A percentile compares a stretch with the other conserved stretches of the same genome.
phyloP scores from a whole-genome alignment of 2,113 vertebrate species.

The Cercopithecus mona region DNA sequence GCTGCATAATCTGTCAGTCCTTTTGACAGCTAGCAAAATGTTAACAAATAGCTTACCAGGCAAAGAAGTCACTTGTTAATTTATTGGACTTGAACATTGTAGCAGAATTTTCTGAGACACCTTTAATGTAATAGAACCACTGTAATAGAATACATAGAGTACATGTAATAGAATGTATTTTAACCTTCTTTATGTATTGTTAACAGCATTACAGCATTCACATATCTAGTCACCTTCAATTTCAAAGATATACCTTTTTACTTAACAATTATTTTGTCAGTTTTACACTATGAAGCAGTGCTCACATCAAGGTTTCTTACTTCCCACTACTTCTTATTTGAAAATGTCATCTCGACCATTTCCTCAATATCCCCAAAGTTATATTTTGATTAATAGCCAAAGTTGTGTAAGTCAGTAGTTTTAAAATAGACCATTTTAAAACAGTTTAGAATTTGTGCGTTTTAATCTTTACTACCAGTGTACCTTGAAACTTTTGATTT shows the following conservation, averaged over 20 bases:
- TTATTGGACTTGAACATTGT: constrained; percentile 33
- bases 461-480: constrained; percentile 17
- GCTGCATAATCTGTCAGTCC: constrained; percentile 32
- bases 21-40: constrained; percentile 39
- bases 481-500: constrained; percentile 40
- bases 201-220: not conserved
- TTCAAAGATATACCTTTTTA: constrained; percentile 18
- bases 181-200: not conserved
- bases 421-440: constrained; percentile 4
- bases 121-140: not conserved
- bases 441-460: not conserved
- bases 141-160: not conserved
- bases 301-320: constrained; percentile 23
- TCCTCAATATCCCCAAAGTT: not conserved
- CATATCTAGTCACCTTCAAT: not conserved
- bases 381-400: constrained; percentile 3
- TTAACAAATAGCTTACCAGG: constrained; percentile 36
- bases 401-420: not conserved
- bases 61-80: constrained; percentile 35
- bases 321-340: constrained; percentile 16
- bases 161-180: not conserved
- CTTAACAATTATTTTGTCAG: not conserved
- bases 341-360: constrained; percentile 21
- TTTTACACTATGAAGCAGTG: not conserved
- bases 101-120: constrained; percentile 29